Percentiles rank a stretch among this genome's conserved stretches.
These are phyloP conservation scores for Phyllotreta cruciferae DNA, from an alignment of 2,888 invertebrate genomes.

Conservation along the genomic window DNA sequence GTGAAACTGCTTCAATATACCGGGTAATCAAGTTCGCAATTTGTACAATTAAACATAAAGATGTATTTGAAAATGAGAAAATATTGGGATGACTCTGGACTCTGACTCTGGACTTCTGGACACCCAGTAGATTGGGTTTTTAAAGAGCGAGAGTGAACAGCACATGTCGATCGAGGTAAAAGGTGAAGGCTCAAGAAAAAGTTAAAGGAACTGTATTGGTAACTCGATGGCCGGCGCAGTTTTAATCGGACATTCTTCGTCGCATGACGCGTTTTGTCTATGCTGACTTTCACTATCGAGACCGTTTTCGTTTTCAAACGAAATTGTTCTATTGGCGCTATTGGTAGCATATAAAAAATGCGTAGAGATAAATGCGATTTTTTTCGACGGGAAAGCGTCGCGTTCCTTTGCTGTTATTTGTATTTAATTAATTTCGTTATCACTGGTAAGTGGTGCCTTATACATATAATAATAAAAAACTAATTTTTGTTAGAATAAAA, in stretches of 20 bases:
- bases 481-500: too few species aligned
- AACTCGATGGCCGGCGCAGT: conserved; percentile 9
- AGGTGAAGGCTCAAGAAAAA: conserved; percentile 25
- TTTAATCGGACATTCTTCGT: conserved; percentile 14
- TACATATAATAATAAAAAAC: not conserved
- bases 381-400: conserved; percentile 41
- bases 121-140: not conserved
- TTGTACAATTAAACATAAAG: too few species aligned
- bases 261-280: conserved; percentile 1
- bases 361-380: conserved; percentile 28
- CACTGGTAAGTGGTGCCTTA: conserved; percentile 42
- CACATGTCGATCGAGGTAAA: conserved; percentile 11
- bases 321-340: not conserved
- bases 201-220: conserved; percentile 19
- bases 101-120: too few species aligned
- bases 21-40: too few species aligned
- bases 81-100: too few species aligned
- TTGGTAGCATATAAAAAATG: conserved; percentile 13
- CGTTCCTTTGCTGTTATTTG: conserved; percentile 46
- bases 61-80: too few species aligned
- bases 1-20: too few species aligned
- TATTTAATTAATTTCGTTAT: conserved; percentile 43
- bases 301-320: conserved; percentile 15
- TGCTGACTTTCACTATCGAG: conserved; percentile 19
- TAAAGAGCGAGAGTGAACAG: conserved; percentile 16